These are phyloP conservation scores for Stenchaetothrips biformis DNA, from an alignment of 2,888 invertebrate genomes.

Conservation along the genomic window DNA sequence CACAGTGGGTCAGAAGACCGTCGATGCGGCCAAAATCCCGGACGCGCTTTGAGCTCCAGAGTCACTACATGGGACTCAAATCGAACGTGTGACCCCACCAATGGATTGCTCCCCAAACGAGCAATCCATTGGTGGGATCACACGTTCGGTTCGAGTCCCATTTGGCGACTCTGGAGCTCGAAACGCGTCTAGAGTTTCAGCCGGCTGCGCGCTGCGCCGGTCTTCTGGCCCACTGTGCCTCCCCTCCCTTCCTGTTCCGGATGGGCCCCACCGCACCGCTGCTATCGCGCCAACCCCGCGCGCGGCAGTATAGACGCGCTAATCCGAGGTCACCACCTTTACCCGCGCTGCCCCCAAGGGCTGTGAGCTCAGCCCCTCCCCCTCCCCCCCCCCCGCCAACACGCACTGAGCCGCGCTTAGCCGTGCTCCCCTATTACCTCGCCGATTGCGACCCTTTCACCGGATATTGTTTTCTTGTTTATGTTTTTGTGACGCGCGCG, in stretches of 20 bases:
- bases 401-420: not conserved
- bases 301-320: not conserved
- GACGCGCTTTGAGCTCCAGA: too few species aligned
- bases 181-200: too few species aligned
- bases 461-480: constrained; percentile 25
- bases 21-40: too few species aligned
- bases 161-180: too few species aligned
- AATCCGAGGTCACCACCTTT: constrained; percentile 22
- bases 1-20: too few species aligned
- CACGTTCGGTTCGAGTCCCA: too few species aligned
- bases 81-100: too few species aligned
- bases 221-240: not conserved
- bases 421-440: not conserved
- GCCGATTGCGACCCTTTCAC: constrained; percentile 7
- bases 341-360: not conserved
- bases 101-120: too few species aligned
- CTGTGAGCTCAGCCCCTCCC: not conserved
- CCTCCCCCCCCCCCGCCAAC: not conserved
- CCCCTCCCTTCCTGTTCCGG: not conserved
- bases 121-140: too few species aligned
- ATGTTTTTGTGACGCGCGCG: constrained; percentile 8
- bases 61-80: too few species aligned
- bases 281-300: not conserved
- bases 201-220: too few species aligned
- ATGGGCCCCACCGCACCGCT: not conserved